phyloP scores from a whole-genome alignment of 2,888 invertebrate species.

The Calameuta idolon region DNA sequence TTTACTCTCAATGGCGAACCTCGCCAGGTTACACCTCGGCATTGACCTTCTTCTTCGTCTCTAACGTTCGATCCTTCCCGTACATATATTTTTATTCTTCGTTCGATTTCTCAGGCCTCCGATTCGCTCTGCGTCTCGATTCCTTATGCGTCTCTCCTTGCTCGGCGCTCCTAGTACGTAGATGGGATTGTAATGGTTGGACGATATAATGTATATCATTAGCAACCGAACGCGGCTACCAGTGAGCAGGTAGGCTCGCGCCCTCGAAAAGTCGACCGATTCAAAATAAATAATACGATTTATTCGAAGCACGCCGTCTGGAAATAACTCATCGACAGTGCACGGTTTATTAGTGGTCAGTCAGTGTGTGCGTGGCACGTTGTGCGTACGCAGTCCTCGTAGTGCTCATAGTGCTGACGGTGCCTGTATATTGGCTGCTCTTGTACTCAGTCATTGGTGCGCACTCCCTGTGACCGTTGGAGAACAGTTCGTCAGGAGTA shows the following conservation, averaged over 20 bases:
- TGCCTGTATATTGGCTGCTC: not conserved
- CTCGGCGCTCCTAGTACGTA: not conserved
- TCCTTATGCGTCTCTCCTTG: not conserved
- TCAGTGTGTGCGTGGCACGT: not conserved
- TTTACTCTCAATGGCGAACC: not conserved
- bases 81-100: not conserved
- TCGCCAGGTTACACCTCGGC: not conserved
- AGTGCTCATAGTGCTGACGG: no score
- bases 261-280: constrained; percentile 9
- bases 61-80: not conserved
- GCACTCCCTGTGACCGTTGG: not conserved
- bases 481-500: not conserved
- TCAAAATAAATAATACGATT: constrained; percentile 44
- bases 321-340: constrained; percentile 41
- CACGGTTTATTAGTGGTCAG: not conserved
- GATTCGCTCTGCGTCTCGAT: not conserved
- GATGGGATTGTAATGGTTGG: not conserved
- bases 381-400: not conserved
- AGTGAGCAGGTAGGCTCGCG: not conserved
- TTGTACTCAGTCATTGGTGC: not conserved
- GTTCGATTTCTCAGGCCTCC: not conserved
- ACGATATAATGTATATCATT: not conserved
- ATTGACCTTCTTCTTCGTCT: not conserved
- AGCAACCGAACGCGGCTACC: not conserved
- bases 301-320: constrained; percentile 44